These are phyloP conservation scores for Chrysaora quinquecirrha DNA, from an alignment of 30 jellyfish, hydroid and myxozoan species.

Conservation along the genomic window DNA sequence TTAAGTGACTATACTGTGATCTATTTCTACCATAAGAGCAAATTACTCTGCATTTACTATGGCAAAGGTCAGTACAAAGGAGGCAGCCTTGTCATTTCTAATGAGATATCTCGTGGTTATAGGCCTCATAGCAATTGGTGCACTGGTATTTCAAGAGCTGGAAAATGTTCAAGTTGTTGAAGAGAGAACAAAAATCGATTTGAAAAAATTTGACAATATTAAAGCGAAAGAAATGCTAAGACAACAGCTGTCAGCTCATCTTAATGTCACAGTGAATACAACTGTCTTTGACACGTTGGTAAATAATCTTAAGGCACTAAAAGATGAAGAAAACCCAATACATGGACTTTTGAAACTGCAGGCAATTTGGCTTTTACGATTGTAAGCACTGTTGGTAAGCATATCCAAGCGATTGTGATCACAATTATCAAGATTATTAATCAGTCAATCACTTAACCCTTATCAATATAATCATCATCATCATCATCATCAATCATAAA, in stretches of 20 bases:
- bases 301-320: background rate
- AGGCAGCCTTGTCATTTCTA: background rate
- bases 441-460: too few species aligned
- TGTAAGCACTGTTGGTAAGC: conserved; percentile 55
- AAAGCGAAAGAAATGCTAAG: conserved; percentile 6
- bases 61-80: background rate
- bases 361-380: conserved; percentile 41
- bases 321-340: background rate
- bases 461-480: too few species aligned
- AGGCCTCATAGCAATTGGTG: conserved; percentile 4
- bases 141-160: conserved; percentile 7
- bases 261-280: conserved; percentile 23
- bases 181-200: background rate
- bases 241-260: background rate
- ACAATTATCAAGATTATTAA: too few species aligned
- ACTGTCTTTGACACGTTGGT: background rate
- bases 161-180: conserved; percentile 12
- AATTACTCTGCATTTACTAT: too few species aligned
- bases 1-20: too few species aligned
- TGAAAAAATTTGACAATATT: background rate
- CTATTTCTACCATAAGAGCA: too few species aligned
- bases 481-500: too few species aligned
- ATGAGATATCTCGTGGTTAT: conserved; percentile 14
- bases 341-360: conserved; percentile 26
- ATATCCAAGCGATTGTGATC: too few species aligned